phyloP scores from a whole-genome alignment of 1,140 invertebrate species.

The Matsumurasca onukii region DNA sequence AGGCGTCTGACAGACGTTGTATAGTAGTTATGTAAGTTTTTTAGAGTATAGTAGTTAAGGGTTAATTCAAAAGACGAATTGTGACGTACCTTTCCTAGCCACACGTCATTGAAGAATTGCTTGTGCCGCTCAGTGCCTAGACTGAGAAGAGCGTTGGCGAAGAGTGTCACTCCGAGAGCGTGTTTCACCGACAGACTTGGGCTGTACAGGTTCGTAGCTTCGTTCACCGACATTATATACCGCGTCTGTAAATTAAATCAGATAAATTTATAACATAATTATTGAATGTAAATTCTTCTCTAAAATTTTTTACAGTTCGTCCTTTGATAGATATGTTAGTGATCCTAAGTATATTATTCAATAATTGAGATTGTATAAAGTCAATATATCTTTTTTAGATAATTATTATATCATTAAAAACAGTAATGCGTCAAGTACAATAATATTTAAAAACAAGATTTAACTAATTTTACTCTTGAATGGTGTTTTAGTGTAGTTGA shows the following conservation, averaged over 20 bases:
- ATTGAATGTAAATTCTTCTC: neutral
- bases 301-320: neutral
- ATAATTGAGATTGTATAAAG: neutral
- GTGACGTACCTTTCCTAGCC: slow-evolving; percentile 66
- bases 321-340: neutral
- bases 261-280: neutral
- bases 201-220: slow-evolving; percentile 63
- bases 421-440: neutral
- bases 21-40: too few relatives aligned
- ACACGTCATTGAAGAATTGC: slow-evolving; percentile 67
- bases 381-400: neutral
- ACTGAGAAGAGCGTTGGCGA: slow-evolving; percentile 65
- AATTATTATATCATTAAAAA: neutral
- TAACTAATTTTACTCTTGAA: neutral
- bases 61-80: too few relatives aligned
- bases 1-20: too few relatives aligned
- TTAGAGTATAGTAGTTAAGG: too few relatives aligned
- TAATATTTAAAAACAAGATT: neutral
- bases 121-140: slow-evolving; percentile 76
- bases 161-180: slow-evolving; percentile 64
- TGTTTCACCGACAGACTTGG: slow-evolving; percentile 68
- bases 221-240: slow-evolving; percentile 69
- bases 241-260: slow-evolving; percentile 55
- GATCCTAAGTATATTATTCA: neutral
- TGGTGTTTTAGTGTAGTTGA: neutral